phyloP scores from a whole-genome alignment of 2,113 vertebrate species.

The Rutilus rutilus region DNA sequence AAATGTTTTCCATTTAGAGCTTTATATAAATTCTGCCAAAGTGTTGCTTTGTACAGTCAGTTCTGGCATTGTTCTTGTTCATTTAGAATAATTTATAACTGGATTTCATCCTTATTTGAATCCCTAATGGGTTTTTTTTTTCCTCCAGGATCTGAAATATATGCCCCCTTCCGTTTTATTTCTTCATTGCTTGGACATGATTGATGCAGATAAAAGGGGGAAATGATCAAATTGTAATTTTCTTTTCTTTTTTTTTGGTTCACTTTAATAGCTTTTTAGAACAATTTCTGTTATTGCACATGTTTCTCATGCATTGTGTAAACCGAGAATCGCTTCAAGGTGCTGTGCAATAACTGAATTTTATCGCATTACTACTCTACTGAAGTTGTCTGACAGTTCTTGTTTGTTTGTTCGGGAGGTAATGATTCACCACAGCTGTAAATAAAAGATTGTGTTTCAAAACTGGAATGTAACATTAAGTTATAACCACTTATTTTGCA shows the following conservation, averaged over 20 bases:
- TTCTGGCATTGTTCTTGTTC: constrained; percentile 28
- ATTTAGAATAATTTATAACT: constrained; percentile 7
- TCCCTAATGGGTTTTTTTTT: neutral
- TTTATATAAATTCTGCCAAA: constrained; percentile 76
- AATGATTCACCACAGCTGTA: constrained; percentile 58
- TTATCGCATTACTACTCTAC: constrained; percentile 61
- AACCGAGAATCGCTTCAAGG: constrained; percentile 52
- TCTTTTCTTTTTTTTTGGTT: neutral
- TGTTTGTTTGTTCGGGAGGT: constrained; percentile 54
- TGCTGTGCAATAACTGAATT: constrained; percentile 63
- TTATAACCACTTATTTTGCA: constrained; percentile 62
- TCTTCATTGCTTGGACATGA: constrained; percentile 27
- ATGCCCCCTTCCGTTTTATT: neutral
- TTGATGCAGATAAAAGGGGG: neutral
- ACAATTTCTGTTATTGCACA: constrained; percentile 53
- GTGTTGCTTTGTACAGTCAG: constrained; percentile 61
- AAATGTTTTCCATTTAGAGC: constrained; percentile 67
- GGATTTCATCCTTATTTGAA: constrained; percentile 4
- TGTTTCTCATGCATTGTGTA: constrained; percentile 56
- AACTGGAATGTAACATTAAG: constrained; percentile 68
- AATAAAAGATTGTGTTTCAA: constrained; percentile 60
- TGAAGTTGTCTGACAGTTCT: constrained; percentile 62
- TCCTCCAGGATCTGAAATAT: neutral
- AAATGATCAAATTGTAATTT: constrained; percentile 34
- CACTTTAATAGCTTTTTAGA: constrained; percentile 37